These are phyloP conservation scores for Mesembrinibis cayennensis DNA, from an alignment of 2,113 vertebrate species.

Conservation along the genomic window DNA sequence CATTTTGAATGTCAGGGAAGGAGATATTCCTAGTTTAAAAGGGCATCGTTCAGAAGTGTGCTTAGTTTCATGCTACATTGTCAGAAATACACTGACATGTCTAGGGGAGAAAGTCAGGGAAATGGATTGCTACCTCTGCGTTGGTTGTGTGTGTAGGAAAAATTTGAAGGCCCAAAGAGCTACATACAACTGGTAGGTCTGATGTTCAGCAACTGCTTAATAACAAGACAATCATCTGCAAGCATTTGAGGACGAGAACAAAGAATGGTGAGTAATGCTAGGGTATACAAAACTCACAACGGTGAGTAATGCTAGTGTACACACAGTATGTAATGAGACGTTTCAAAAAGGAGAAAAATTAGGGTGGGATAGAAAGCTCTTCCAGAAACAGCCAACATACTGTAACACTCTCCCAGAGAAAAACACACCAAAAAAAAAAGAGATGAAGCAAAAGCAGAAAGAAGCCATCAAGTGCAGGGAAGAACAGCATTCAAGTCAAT, in stretches of 20 bases:
- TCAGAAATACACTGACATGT: background rate
- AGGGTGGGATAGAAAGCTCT: background rate
- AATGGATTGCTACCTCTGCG: background rate
- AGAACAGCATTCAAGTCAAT: background rate
- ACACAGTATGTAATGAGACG: background rate
- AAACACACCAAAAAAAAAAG: background rate
- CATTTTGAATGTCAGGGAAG: background rate
- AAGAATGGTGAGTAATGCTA: background rate
- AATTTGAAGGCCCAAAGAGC: background rate
- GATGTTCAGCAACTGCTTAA: background rate
- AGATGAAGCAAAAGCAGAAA: background rate
- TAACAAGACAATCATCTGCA: background rate
- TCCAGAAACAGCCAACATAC: background rate
- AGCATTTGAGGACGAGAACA: background rate
- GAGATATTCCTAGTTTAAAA: background rate
- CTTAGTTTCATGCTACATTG: background rate
- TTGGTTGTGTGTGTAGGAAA: background rate
- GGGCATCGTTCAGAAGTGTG: fast-evolving
- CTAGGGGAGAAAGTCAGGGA: background rate
- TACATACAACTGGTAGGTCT: background rate
- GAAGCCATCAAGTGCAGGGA: background rate
- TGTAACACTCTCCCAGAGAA: background rate
- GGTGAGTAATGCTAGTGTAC: background rate
- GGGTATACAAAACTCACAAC: too few species aligned
- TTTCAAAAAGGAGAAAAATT: background rate